phyloP scores from a whole-genome alignment of 2,113 vertebrate species.

The Hydropotes inermis region DNA sequence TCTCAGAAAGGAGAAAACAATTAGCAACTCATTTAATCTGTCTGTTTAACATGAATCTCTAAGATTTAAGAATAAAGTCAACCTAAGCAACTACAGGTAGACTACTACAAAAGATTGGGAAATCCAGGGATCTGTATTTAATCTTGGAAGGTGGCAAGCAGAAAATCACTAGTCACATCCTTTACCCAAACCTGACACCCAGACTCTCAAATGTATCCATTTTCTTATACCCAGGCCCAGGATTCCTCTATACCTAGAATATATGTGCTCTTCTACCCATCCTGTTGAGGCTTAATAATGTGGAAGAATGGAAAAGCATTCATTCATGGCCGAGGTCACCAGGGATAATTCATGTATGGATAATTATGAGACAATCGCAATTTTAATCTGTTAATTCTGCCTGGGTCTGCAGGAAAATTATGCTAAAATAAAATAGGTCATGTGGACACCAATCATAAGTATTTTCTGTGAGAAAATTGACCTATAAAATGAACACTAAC shows the following conservation, averaged over 20 bases:
- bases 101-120: not conserved
- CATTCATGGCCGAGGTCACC: not conserved
- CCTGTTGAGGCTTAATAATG: not conserved
- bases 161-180: not conserved
- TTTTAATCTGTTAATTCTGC: not conserved
- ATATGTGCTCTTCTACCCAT: not conserved
- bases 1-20: constrained; percentile 32
- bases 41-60: not conserved
- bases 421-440: not conserved
- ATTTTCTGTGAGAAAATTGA: not conserved
- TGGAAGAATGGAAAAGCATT: not conserved
- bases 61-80: constrained; percentile 1
- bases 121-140: not conserved
- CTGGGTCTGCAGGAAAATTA: not conserved
- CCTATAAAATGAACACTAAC: not conserved
- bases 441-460: not conserved
- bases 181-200: not conserved
- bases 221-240: not conserved
- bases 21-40: constrained; percentile 25
- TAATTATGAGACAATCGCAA: not conserved
- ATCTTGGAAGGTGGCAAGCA: not conserved
- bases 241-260: not conserved
- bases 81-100: not conserved
- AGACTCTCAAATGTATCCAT: not conserved
- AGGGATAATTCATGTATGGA: not conserved